These are phyloP conservation scores for Atopsyche davidsoni DNA, from an alignment of 1,140 invertebrate species.

Conservation along the genomic window DNA sequence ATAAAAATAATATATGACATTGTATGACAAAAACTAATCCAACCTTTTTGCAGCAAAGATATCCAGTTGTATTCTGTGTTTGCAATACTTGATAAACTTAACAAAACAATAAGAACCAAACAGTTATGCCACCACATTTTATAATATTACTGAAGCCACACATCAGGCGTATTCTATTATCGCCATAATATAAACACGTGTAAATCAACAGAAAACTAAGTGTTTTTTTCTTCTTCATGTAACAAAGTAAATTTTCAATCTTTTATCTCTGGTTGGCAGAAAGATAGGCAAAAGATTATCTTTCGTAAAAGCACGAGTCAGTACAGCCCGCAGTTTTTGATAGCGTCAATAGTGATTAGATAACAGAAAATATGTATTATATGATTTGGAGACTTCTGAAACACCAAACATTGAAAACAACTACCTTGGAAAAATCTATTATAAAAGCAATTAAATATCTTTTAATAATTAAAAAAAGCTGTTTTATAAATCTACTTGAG, in stretches of 20 bases:
- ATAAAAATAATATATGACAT: neutral
- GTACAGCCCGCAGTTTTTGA: conserved; percentile 20
- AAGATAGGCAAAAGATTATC: conserved; percentile 30
- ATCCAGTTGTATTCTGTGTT: conserved; percentile 10
- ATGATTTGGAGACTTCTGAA: too few species aligned
- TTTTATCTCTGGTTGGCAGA: conserved; percentile 7
- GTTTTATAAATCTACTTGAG: too few species aligned
- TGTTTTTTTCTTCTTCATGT: conserved; percentile 1
- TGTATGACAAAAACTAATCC: neutral
- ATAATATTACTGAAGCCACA: conserved; percentile 4
- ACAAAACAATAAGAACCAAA: conserved; percentile 11
- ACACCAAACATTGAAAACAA: too few species aligned
- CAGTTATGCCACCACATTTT: conserved; percentile 11
- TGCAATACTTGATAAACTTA: conserved; percentile 9
- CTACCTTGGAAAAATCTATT: too few species aligned
- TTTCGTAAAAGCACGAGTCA: conserved; percentile 18
- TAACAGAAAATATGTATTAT: conserved; percentile 21
- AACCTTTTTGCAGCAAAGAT: neutral
- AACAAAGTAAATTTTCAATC: neutral
- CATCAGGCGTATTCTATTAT: conserved; percentile 1
- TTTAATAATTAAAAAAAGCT: too few species aligned
- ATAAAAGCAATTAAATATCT: too few species aligned
- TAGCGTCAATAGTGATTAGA: conserved; percentile 21
- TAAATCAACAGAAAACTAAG: conserved; percentile 4
- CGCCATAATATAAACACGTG: neutral